Evolutionary conservation across 2,797 vertebrate genomes (phyloP).

Genomic region (Mycteria americana): DNA sequence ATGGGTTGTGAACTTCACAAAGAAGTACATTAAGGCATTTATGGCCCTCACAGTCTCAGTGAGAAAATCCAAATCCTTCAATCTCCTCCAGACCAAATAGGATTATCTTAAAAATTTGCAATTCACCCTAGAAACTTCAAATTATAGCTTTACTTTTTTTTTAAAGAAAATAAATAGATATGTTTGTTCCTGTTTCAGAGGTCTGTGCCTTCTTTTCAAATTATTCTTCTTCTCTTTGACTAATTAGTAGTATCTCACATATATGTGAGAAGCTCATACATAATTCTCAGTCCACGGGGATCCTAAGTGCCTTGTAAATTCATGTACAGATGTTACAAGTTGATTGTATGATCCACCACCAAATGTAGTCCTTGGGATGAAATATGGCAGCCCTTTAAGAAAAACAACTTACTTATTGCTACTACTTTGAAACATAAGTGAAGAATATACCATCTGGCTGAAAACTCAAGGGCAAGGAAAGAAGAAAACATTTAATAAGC

Average conservation of each 20-base stretch:
- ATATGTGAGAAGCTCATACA: background rate
- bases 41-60: background rate
- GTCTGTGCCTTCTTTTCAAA: background rate
- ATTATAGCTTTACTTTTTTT: background rate
- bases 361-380: background rate
- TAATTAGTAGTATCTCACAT: background rate
- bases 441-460: background rate
- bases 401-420: background rate
- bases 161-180: background rate
- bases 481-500: background rate
- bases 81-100: background rate
- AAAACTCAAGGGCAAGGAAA: background rate
- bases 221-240: background rate
- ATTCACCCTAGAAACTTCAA: background rate
- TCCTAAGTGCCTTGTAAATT: background rate
- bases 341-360: background rate
- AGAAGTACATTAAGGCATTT: background rate
- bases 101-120: background rate
- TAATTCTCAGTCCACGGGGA: background rate
- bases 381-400: background rate
- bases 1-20: background rate
- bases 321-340: background rate
- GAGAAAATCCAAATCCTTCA: background rate
- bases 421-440: background rate
- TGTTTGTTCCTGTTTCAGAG: background rate